Percentiles rank a stretch among this genome's conserved stretches.
These are phyloP conservation scores for Carterocephalus palaemon DNA, from an alignment of 2,888 invertebrate species.

Conservation along the genomic window DNA sequence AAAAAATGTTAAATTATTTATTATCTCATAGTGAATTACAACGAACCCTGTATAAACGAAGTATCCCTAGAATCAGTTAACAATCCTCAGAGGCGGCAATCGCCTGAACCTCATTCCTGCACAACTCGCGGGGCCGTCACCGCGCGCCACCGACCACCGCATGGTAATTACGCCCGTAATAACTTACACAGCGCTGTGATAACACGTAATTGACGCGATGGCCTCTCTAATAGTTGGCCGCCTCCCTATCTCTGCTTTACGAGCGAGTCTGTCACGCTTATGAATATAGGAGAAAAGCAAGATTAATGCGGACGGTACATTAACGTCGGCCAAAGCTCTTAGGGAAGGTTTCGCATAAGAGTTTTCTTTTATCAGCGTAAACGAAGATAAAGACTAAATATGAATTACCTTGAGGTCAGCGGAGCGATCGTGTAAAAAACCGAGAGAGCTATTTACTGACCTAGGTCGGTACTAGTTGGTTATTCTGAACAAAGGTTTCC, in stretches of 20 bases:
- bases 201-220: conserved; percentile 33
- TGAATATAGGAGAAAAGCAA: background rate
- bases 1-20: too few species aligned
- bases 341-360: background rate
- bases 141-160: conserved; percentile 26
- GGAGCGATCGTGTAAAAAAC: too few species aligned
- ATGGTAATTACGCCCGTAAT: conserved; percentile 34
- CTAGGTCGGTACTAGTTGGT: too few species aligned
- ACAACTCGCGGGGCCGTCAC: conserved; percentile 1
- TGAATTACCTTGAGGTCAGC: too few species aligned
- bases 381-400: too few species aligned
- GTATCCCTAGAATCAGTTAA: conserved; percentile 5
- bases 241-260: conserved; percentile 6
- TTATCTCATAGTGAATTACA: too few species aligned
- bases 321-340: conserved; percentile 1
- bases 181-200: conserved; percentile 32
- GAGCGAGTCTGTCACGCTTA: conserved; percentile 4
- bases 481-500: too few species aligned
- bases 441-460: too few species aligned
- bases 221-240: conserved; percentile 28
- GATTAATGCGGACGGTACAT: background rate
- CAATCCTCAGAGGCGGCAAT: conserved; percentile 6
- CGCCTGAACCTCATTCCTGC: background rate
- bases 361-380: conserved; percentile 1
- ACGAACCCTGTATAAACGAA: too few species aligned